These are phyloP conservation scores for Smithornis capensis DNA, from an alignment of 2,113 vertebrate genomes.

Conservation along the genomic window DNA sequence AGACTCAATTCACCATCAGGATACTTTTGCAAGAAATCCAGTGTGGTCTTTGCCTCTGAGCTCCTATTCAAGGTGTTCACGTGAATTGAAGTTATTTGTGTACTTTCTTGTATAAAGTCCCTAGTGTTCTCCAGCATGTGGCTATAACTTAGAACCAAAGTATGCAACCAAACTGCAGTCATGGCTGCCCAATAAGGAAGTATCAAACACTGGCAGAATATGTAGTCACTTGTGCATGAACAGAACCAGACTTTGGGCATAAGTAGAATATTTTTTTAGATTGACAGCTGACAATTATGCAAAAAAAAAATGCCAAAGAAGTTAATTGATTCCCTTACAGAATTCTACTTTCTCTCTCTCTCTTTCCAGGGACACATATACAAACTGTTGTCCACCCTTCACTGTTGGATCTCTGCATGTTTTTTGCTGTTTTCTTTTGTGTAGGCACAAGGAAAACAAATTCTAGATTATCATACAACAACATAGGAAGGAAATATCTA, in stretches of 20 bases:
- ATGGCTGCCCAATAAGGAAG: not conserved
- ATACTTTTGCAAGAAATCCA: not conserved
- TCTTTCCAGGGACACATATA: not conserved
- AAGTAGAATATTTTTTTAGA: not conserved
- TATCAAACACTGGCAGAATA: not conserved
- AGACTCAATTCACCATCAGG: not conserved
- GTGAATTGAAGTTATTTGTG: not conserved
- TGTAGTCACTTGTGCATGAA: not conserved
- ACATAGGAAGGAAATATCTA: not conserved
- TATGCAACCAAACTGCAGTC: not conserved
- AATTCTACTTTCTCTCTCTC: not conserved
- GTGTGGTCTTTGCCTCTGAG: not conserved
- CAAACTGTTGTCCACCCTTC: not conserved
- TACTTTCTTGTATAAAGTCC: not conserved
- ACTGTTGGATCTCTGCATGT: not conserved
- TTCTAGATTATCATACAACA: not conserved
- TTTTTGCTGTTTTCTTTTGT: not conserved
- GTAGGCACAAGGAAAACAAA: not conserved
- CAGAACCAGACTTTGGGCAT: not conserved
- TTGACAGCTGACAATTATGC: not conserved
- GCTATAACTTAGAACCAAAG: fast-evolving
- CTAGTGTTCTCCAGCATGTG: not conserved
- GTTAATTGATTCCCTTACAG: fast-evolving
- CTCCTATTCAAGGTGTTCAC: not conserved
- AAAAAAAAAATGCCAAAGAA: not conserved